These are phyloP conservation scores for Ophonus ardosiacus DNA, from an alignment of 2,888 invertebrate genomes.

Conservation along the genomic window DNA sequence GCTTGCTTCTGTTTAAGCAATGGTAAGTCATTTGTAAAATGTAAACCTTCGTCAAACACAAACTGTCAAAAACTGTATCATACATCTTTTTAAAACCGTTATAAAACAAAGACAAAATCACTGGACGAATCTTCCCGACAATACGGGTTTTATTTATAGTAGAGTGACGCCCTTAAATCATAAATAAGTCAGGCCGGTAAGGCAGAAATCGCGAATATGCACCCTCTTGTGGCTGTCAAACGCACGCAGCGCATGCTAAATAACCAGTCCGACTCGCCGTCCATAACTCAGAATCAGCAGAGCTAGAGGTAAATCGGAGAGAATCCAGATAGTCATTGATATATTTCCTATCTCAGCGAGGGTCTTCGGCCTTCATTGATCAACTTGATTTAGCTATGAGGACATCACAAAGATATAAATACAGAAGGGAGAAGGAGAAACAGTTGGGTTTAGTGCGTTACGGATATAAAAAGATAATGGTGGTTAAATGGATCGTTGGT, in stretches of 20 bases:
- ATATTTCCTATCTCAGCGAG: conserved; percentile 18
- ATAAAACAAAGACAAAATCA: conserved; percentile 19
- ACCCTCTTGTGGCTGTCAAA: conserved; percentile 42
- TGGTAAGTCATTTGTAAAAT: no score
- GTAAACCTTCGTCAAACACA: no score
- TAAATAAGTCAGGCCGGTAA: conserved; percentile 39
- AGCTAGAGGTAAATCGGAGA: neutral
- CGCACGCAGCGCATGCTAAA: conserved; percentile 50
- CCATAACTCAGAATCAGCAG: conserved; percentile 13
- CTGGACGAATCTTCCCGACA: neutral
- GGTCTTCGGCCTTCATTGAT: conserved; percentile 27
- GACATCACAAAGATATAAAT: conserved; percentile 11
- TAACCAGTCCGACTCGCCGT: neutral
- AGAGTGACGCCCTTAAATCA: conserved; percentile 49
- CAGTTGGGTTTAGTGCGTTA: no score
- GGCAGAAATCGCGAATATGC: conserved; percentile 33
- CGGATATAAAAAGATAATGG: no score
- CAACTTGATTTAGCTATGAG: conserved; percentile 17
- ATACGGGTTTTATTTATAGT: conserved; percentile 12
- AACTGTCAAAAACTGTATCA: no score
- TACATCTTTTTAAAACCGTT: no score
- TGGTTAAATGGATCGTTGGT: no score
- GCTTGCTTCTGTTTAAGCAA: no score
- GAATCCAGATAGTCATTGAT: conserved; percentile 43
- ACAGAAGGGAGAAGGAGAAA: neutral